Conservation (phyloP, 2,888 invertebrate genomes). For the Eupeodes luniger region DNA sequence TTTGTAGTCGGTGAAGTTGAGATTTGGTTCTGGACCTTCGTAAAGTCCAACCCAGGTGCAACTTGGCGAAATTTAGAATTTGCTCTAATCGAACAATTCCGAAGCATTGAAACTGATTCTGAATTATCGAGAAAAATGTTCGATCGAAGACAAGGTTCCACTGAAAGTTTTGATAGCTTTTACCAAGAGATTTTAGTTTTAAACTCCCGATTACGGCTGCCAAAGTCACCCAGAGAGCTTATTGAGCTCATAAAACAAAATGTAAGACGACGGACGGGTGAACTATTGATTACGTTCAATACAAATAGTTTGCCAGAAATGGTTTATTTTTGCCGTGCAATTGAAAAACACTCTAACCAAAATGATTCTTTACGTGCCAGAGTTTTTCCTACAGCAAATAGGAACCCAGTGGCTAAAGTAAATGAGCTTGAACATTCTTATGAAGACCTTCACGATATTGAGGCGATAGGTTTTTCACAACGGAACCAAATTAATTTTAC, state of each 20-base stretch:
- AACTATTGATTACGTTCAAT: background rate
- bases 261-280: background rate
- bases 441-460: background rate
- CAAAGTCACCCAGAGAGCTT: background rate
- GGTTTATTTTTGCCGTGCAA: background rate
- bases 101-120: background rate
- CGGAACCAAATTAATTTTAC: background rate
- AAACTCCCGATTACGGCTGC: background rate
- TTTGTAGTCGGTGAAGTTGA: background rate
- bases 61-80: background rate
- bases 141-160: background rate
- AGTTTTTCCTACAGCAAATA: background rate
- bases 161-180: background rate
- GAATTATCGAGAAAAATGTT: background rate
- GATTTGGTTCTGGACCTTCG: background rate
- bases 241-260: background rate
- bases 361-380: background rate
- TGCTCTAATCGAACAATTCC: background rate
- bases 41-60: background rate
- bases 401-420: background rate
- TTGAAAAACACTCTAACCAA: background rate
- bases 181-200: background rate
- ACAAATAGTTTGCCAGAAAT: background rate
- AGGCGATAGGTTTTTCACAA: background rate
- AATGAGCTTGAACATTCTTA: background rate